A percentile compares a stretch with the other conserved stretches of the same genome.
phyloP scores from a whole-genome alignment of 2,113 vertebrate genomes.

The Urocynchramus pylzowi region DNA sequence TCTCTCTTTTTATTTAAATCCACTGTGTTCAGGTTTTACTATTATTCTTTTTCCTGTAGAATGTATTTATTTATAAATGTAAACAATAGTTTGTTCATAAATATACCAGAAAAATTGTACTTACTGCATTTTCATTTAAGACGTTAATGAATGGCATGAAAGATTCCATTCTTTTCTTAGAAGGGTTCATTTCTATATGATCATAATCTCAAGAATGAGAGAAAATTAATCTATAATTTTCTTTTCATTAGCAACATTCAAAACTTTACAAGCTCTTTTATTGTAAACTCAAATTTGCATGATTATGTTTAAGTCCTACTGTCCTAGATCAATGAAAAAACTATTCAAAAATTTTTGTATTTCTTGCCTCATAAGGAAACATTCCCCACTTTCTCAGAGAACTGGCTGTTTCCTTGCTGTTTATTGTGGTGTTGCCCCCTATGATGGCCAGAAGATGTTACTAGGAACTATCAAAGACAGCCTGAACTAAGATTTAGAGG shows the following conservation, averaged over 20 bases:
- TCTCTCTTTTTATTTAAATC: neutral
- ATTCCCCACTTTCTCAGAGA: neutral
- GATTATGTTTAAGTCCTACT: neutral
- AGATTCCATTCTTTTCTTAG: neutral
- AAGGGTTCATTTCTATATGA: neutral
- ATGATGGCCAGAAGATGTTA: neutral
- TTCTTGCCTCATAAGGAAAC: neutral
- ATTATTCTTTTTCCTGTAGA: neutral
- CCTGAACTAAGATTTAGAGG: neutral
- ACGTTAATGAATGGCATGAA: neutral
- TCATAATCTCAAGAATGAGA: neutral
- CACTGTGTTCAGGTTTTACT: neutral
- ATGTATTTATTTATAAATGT: neutral
- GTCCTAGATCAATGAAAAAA: neutral
- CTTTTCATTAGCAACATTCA: neutral
- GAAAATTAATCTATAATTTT: neutral
- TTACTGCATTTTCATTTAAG: neutral
- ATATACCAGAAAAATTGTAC: neutral
- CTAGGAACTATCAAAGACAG: neutral
- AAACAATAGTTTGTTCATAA: neutral
- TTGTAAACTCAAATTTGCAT: neutral
- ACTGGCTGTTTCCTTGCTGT: neutral
- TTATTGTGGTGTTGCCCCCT: neutral
- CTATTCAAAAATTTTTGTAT: accelerated
- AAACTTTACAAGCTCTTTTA: neutral